Conservation (phyloP, 2,888 invertebrate genomes). For the Terebella lapidaria region DNA sequence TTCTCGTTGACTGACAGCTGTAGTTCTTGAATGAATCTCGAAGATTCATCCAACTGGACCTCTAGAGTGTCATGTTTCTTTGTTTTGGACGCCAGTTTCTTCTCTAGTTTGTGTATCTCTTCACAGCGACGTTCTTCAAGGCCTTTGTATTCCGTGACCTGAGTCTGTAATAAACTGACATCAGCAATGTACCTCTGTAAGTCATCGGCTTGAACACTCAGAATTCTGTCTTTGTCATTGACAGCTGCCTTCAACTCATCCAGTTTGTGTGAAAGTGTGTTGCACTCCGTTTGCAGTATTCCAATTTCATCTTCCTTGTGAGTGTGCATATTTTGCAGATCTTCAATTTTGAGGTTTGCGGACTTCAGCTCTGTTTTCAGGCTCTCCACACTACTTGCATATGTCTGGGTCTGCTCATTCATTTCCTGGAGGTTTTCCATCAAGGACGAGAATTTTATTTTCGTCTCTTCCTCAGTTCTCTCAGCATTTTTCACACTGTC, state of each 20-base stretch:
- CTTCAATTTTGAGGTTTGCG: not conserved
- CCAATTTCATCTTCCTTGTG: not conserved
- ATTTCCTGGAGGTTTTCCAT: constrained; percentile 13
- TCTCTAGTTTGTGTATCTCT: too few relatives aligned
- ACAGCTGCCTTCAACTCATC: not conserved
- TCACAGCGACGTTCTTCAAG: too few relatives aligned
- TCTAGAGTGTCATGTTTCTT: not conserved
- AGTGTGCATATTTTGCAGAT: not conserved
- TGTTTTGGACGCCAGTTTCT: too few relatives aligned
- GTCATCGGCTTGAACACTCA: not conserved
- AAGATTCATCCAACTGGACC: not conserved
- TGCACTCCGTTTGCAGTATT: not conserved
- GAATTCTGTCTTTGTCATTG: not conserved
- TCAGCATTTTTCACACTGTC: not conserved
- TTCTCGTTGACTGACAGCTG: not conserved
- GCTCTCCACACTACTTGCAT: not conserved
- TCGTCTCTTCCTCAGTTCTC: constrained; percentile 4
- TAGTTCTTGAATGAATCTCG: not conserved
- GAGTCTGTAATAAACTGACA: not conserved
- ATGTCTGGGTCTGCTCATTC: constrained; percentile 1
- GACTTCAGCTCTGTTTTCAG: not conserved
- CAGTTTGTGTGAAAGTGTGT: not conserved
- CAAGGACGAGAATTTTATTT: constrained; percentile 14
- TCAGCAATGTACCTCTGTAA: not conserved
- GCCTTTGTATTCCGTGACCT: not conserved